phyloP scores from a whole-genome alignment of 2,888 invertebrate genomes.

The Xanthorhoe spadicearia region DNA sequence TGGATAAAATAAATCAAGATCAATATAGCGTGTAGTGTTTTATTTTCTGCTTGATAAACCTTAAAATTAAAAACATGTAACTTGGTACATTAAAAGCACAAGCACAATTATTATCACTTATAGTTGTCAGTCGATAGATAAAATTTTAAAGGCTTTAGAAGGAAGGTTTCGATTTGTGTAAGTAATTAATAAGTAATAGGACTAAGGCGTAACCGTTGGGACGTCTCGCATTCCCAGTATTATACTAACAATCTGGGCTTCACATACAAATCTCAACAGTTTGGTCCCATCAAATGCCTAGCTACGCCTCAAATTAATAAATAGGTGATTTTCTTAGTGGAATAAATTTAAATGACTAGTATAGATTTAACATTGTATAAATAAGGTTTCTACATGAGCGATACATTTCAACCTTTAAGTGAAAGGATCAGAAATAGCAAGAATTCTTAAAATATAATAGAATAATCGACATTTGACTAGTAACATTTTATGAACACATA shows the following conservation, averaged over 20 bases:
- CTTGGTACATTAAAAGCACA: constrained; percentile 83
- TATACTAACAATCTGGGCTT: constrained; percentile 58
- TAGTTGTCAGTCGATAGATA: constrained; percentile 80
- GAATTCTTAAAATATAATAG: constrained; percentile 26
- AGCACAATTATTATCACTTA: constrained; percentile 81
- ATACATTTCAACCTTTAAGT: constrained; percentile 1
- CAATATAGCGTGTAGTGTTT: constrained; percentile 71
- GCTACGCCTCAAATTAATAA: constrained; percentile 72
- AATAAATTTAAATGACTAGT: constrained; percentile 33
- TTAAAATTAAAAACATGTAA: constrained; percentile 74
- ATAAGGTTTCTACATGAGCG: constrained; percentile 7
- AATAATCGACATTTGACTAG: constrained; percentile 55
- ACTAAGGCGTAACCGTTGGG: constrained; percentile 80
- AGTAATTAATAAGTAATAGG: constrained; percentile 49
- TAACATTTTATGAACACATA: constrained; percentile 64
- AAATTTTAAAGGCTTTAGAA: constrained; percentile 70
- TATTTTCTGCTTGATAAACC: constrained; percentile 73
- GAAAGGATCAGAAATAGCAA: constrained; percentile 7
- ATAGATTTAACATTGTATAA: constrained; percentile 25
- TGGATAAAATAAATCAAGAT: constrained; percentile 53
- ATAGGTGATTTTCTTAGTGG: constrained; percentile 44
- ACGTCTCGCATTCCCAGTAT: constrained; percentile 66
- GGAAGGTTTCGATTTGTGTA: constrained; percentile 71
- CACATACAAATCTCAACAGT: constrained; percentile 50
- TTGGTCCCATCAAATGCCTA: constrained; percentile 77